Percentiles rank a stretch among this genome's conserved stretches.
Evolutionary conservation across 2,888 invertebrate species (phyloP).

Genomic region (Hydroisotoma schaefferi): DNA sequence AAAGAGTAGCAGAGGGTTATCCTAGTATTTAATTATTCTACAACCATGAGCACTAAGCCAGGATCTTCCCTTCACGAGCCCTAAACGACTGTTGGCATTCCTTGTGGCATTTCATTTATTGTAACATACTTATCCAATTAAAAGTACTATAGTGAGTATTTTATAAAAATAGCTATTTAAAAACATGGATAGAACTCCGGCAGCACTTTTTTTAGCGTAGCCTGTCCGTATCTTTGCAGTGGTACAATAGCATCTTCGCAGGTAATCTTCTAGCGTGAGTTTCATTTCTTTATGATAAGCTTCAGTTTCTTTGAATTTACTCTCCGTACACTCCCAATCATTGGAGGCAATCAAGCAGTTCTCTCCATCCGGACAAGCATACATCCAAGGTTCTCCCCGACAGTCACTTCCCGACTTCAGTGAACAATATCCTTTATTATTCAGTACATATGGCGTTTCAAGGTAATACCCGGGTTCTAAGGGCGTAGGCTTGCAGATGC

Average conservation of each 20-base stretch:
- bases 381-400: background rate
- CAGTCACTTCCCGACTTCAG: conserved; percentile 3
- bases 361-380: background rate
- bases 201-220: too few relatives aligned
- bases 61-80: too few relatives aligned
- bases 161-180: too few relatives aligned
- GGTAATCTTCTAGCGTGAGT: background rate
- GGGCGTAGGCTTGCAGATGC: background rate
- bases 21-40: too few relatives aligned
- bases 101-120: too few relatives aligned
- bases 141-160: too few relatives aligned
- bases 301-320: background rate
- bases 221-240: background rate
- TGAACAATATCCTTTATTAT: background rate
- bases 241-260: background rate
- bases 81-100: too few relatives aligned
- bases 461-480: background rate
- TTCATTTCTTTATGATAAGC: background rate
- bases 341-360: background rate
- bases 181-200: too few relatives aligned
- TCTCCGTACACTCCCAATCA: background rate
- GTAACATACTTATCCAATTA: too few relatives aligned
- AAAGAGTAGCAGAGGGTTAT: too few relatives aligned
- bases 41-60: too few relatives aligned
- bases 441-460: background rate